Conservation (phyloP, 1,140 invertebrate species). For the Marisa cornuarietis region DNA sequence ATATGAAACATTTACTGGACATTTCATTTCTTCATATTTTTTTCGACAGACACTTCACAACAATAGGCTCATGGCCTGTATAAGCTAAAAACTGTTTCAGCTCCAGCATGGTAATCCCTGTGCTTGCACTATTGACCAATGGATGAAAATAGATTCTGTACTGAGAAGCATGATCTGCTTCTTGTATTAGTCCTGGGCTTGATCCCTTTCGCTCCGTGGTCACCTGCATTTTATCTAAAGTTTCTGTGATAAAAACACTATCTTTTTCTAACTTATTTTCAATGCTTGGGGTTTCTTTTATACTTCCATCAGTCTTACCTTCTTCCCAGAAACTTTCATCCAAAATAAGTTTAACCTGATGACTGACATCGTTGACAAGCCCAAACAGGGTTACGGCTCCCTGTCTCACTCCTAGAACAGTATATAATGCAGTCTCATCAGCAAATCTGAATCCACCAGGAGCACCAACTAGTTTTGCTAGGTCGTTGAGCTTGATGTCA, state of each 20-base stretch:
- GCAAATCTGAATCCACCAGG: slow-evolving; percentile 63
- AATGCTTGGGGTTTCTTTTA: slow-evolving; percentile 24
- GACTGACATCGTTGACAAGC: slow-evolving; percentile 61
- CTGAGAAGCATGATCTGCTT: not conserved
- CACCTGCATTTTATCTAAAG: not conserved
- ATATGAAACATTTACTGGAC: too few relatives aligned
- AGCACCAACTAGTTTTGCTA: slow-evolving; percentile 58
- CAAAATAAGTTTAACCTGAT: slow-evolving; percentile 59
- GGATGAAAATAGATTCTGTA: slow-evolving; percentile 62
- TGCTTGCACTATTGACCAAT: slow-evolving; percentile 60
- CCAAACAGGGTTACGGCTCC: slow-evolving; percentile 42
- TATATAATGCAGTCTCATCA: slow-evolving; percentile 52
- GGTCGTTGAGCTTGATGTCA: slow-evolving; percentile 60
- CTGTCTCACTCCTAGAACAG: slow-evolving; percentile 8
- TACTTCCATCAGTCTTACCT: not conserved
- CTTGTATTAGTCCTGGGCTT: not conserved
- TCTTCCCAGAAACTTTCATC: slow-evolving; percentile 47
- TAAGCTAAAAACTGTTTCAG: slow-evolving; percentile 56
- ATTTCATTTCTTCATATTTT: too few relatives aligned
- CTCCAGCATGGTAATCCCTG: slow-evolving; percentile 48
- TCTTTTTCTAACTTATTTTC: not conserved
- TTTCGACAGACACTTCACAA: slow-evolving; percentile 24
- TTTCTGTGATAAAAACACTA: not conserved
- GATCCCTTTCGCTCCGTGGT: not conserved
- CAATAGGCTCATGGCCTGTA: slow-evolving; percentile 49